Percentiles rank a stretch among this genome's conserved stretches.
phyloP scores from a whole-genome alignment of 1,140 invertebrate species.

The Drosophila eugracilis region DNA sequence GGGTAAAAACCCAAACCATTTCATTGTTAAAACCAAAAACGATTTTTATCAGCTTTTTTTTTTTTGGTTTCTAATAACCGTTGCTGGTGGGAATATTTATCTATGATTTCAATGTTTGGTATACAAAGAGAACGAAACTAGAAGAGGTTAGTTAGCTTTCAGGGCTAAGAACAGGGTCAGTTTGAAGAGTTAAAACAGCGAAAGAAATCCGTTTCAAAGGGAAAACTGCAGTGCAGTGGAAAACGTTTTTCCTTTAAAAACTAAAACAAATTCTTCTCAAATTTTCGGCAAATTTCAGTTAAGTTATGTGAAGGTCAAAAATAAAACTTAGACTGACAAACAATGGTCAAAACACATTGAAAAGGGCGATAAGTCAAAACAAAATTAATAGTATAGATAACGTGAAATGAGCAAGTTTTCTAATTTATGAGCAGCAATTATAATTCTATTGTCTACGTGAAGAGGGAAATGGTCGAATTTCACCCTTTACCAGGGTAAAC shows the following conservation, averaged over 20 bases:
- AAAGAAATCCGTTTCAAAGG: too few relatives aligned
- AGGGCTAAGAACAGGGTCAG: background rate
- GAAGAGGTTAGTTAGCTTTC: background rate
- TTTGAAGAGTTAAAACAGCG: too few relatives aligned
- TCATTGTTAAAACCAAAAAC: background rate
- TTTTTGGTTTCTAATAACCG: background rate
- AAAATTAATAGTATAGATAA: slow-evolving; percentile 11
- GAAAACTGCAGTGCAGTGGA: too few relatives aligned
- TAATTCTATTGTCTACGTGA: background rate
- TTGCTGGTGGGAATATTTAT: background rate
- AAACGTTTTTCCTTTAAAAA: too few relatives aligned
- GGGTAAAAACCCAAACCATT: background rate
- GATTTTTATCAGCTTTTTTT: background rate
- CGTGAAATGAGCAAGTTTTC: background rate
- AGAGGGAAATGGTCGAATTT: background rate
- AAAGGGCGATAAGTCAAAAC: slow-evolving; percentile 10
- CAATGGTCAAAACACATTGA: slow-evolving; percentile 7
- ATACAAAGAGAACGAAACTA: background rate
- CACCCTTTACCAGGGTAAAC: background rate
- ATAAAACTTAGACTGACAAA: slow-evolving; percentile 7
- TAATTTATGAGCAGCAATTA: background rate
- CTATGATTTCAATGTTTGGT: background rate
- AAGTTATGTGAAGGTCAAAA: background rate
- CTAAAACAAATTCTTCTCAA: background rate
- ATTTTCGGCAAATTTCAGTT: background rate